Evolutionary conservation across 2,888 invertebrate genomes (phyloP).

Genomic region (Tolmerus cingulatus): DNA sequence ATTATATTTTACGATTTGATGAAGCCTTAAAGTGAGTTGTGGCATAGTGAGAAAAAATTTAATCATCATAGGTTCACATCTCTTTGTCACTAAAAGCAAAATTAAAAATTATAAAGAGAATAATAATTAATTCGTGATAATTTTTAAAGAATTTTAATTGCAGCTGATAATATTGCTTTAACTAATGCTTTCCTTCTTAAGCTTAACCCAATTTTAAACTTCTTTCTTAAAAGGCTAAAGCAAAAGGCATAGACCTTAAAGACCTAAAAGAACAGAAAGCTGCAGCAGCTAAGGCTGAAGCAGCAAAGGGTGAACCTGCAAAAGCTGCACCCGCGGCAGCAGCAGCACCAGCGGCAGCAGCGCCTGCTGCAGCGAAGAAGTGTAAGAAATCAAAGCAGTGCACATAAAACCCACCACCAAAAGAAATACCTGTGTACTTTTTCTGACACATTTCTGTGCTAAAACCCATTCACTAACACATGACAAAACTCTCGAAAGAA

Average conservation of each 20-base stretch:
- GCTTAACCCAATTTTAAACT: slow-evolving; percentile 22
- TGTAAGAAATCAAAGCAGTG: slow-evolving; percentile 42
- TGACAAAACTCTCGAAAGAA: background rate
- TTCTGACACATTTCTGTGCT: background rate
- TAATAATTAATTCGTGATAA: background rate
- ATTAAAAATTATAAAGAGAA: background rate
- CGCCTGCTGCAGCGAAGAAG: slow-evolving; percentile 44
- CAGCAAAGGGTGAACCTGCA: slow-evolving; percentile 8
- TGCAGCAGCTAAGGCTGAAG: slow-evolving; percentile 27
- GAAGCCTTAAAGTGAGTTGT: too few species aligned
- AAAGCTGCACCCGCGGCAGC: slow-evolving; percentile 13
- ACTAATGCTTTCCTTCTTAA: slow-evolving; percentile 40
- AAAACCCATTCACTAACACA: background rate
- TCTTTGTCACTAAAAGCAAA: background rate
- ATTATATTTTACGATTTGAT: too few species aligned
- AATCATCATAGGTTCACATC: background rate
- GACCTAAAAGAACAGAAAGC: slow-evolving; percentile 39
- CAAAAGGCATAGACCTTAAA: slow-evolving; percentile 37
- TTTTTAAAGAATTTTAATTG: background rate
- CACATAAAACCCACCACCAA: background rate
- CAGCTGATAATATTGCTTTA: slow-evolving; percentile 11
- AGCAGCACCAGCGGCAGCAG: slow-evolving; percentile 5
- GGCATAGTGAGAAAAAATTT: too few species aligned
- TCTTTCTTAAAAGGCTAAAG: slow-evolving; percentile 29
- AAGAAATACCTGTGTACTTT: background rate